A percentile compares a stretch with the other conserved stretches of the same genome.
phyloP scores from a whole-genome alignment of 2,797 vertebrate species.

The Glyptemys insculpta region DNA sequence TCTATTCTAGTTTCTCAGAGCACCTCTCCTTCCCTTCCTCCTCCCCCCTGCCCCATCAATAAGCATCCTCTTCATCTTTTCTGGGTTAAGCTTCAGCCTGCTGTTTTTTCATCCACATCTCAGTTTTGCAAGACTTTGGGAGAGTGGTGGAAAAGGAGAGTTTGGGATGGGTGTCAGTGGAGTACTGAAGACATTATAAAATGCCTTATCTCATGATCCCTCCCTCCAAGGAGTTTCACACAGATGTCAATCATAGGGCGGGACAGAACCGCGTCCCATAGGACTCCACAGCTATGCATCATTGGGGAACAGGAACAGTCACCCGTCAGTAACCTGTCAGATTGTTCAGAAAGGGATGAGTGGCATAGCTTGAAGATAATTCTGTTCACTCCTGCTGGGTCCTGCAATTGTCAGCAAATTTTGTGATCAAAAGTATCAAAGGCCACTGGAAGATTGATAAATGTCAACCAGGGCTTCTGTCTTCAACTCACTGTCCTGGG shows the following conservation, averaged over 20 bases:
- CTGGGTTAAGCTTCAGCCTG: background rate
- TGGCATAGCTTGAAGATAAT: background rate
- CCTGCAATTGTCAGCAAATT: background rate
- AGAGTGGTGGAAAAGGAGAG: background rate
- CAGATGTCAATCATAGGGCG: background rate
- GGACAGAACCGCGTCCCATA: background rate
- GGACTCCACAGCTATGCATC: background rate
- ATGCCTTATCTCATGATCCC: background rate
- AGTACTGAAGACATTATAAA: accelerated
- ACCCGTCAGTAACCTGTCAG: background rate
- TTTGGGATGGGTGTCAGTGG: accelerated
- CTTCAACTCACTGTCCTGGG: background rate
- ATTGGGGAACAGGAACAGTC: background rate
- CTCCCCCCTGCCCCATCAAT: background rate
- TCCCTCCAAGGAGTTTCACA: background rate
- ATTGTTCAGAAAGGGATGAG: background rate
- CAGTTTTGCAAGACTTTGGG: background rate
- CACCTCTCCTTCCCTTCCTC: accelerated
- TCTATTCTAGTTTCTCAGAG: background rate
- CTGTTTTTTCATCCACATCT: accelerated
- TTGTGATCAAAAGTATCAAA: background rate
- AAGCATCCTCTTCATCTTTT: background rate
- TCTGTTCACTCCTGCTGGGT: background rate
- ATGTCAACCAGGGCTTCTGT: background rate
- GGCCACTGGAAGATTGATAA: background rate